phyloP scores from a whole-genome alignment of 2,888 invertebrate species.

The Thumatha senex region DNA sequence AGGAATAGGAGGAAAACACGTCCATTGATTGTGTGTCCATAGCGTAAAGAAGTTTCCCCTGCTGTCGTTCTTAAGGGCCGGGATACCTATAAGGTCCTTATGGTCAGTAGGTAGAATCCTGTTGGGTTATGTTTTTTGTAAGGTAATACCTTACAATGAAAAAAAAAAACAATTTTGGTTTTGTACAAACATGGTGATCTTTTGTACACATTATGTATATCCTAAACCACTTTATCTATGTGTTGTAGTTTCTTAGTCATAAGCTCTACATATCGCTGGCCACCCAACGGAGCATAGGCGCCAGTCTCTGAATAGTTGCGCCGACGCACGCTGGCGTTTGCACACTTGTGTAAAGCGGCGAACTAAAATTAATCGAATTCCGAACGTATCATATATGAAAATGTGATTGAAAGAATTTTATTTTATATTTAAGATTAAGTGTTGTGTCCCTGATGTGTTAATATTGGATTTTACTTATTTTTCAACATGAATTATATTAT shows the following conservation, averaged over 20 bases:
- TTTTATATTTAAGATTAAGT: slow-evolving; percentile 23
- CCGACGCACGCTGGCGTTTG: slow-evolving; percentile 28
- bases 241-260: slow-evolving; percentile 28
- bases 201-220: background rate
- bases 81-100: too few species aligned
- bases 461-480: slow-evolving; percentile 17
- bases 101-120: too few species aligned
- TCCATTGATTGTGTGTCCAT: too few species aligned
- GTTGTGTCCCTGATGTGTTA: slow-evolving; percentile 28
- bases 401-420: slow-evolving; percentile 21
- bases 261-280: slow-evolving; percentile 22
- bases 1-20: too few species aligned
- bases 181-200: slow-evolving; percentile 11
- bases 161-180: too few species aligned
- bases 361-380: slow-evolving; percentile 15
- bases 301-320: slow-evolving; percentile 35
- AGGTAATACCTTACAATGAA: too few species aligned
- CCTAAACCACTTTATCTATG: slow-evolving; percentile 13
- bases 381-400: slow-evolving; percentile 15
- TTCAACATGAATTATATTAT: slow-evolving; percentile 41
- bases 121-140: too few species aligned
- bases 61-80: too few species aligned
- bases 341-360: slow-evolving; percentile 8
- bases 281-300: slow-evolving; percentile 21
- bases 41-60: too few species aligned